Base-by-base conservation (phyloP, 2,888 invertebrate genomes). In the Microdon myrmicae region DNA sequence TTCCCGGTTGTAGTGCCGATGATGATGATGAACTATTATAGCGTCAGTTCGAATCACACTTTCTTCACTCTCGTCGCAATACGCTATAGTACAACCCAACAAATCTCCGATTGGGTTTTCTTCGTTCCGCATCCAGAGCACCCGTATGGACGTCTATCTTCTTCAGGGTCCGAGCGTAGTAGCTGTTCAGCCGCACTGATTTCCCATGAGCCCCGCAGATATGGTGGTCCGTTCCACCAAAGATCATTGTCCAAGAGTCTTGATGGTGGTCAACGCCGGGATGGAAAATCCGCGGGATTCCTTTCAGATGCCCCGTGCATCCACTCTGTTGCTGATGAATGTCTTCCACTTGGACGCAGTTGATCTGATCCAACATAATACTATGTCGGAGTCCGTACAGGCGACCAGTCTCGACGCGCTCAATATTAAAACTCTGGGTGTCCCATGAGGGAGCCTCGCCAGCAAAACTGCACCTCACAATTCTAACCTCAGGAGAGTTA, bases 301-400 rank as follows among this genome's bases (percentile, higher is more conserved):
- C 53, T 19, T 4, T 51, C 23, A 1, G 55, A 45, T 4, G 58
- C 44, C 1, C 66, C 45, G 26, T 69, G 45, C 4, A 47, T 31
- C 61, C 3, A 61, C 59, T n/a, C 68, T 44, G 37, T 68, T 68
- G 8, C 41, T 47, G 5, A 68, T 67, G 19, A 68, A 66, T n/a
- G 51, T 64, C 3, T 54, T 51, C 1, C 58, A 35, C 3, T 16
- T 20, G 2, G 41, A 41, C 2, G 61, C 58, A 5, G 59, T 47
- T 5, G 14, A 20, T 6, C 8, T 35, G 6, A 68, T 38, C 68
- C 67, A 67, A 5, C 41, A 51, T 4, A 68, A 13, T 2, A 47
- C 41, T n/a, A 69, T 51, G 25, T 31, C 34, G 2, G 64, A 68
- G 17, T 68, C 69, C 6, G 48, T 41, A 64, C 64, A 68, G 9